phyloP scores from a whole-genome alignment of 2,113 vertebrate species.

The Pteropus alecto region DNA sequence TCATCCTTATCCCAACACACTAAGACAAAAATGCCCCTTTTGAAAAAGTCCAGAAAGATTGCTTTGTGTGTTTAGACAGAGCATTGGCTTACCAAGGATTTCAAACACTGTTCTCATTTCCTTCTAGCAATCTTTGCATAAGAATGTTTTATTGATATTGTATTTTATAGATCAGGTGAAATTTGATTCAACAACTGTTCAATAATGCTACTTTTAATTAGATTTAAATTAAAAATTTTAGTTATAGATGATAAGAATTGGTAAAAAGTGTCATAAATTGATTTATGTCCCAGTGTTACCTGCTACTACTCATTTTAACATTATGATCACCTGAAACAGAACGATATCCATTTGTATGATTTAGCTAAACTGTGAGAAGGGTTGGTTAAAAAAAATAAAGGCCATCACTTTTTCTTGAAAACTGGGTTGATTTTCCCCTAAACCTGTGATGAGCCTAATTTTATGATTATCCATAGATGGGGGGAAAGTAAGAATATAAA shows the following conservation, averaged over 20 bases:
- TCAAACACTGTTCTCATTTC: background rate
- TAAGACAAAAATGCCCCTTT: background rate
- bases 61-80: background rate
- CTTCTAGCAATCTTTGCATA: background rate
- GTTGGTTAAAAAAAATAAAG: background rate
- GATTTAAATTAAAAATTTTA: constrained; percentile 8
- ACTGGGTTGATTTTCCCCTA: background rate
- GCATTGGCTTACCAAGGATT: background rate
- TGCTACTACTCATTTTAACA: background rate
- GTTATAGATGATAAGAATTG: background rate
- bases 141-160: background rate
- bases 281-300: background rate
- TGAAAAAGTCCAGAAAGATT: background rate
- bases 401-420: background rate
- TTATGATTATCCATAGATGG: background rate
- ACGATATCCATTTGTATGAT: background rate
- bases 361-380: background rate
- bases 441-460: background rate
- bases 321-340: background rate
- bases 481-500: background rate
- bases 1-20: background rate
- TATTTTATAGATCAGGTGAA: background rate
- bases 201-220: constrained; percentile 10
- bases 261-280: background rate
- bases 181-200: background rate